Evolutionary conservation across 2,888 invertebrate species (phyloP), one percentile per base, ranked within the genome.

Genomic region (Dendrolimus houi): DNA sequence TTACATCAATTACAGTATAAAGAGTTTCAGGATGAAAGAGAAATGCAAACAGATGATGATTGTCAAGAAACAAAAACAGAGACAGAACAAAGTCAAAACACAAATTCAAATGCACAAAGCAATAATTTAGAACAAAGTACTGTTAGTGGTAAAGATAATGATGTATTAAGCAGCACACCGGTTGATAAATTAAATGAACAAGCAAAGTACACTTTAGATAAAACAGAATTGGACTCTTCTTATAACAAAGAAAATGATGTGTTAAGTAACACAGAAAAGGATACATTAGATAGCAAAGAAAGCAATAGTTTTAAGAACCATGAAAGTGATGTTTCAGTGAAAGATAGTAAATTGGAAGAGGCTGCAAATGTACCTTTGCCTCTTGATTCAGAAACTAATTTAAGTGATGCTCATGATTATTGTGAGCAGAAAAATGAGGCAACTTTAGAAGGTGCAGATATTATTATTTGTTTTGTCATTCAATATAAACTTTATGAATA

Each of bases 41-140:
- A 83, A 58, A 79, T 83, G 75, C 81, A 81, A 57, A 83, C 83
- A 9, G 84, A 85, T 52, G 82, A 81, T 1, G 82, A 84, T 12
- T 71, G 70, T 53, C 64, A 68, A 6, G 76, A 78, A 52, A 68
- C 68, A 8, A 78, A 73, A 63, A 68, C 72, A 1, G 81, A 85
- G 57, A 69, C 69, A 56, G 81, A 81, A 55, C 70, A 74, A 61
- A 54, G 58, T 41, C 9, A 55, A 55, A 13, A 41, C 58, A 17
- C 58, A 59, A 53, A 41, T 58, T 13, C 58, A 59, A 53, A 56
- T 56, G 47, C 47, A 47, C 47, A 47, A 47, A 29, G 29, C 29
- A 29, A 29, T 29, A 29, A 29, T 29, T 29, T 29, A 29, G 29
- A 29, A 29, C 29, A 29, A 29, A 29, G 3, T 29, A 29, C 29